A percentile compares a stretch with the other conserved stretches of the same genome.
Conservation (phyloP, 1,140 invertebrate genomes). For the Pentalonia nigronervosa region DNA sequence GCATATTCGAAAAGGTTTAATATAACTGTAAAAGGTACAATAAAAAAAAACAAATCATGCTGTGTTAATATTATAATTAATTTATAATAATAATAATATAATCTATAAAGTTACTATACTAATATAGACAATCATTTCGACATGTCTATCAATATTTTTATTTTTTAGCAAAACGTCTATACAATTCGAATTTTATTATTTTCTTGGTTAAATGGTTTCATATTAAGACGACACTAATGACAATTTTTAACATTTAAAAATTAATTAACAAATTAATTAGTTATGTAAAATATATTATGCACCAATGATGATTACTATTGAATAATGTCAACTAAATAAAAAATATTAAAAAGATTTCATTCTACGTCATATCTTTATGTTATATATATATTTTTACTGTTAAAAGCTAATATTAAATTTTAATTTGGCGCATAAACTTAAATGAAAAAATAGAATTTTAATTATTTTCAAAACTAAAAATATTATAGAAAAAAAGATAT, state of each 20-base stretch:
- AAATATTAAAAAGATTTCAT: neutral
- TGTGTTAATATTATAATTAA: neutral
- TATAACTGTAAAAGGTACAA: too few relatives aligned
- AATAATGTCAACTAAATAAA: neutral
- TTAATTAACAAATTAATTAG: neutral
- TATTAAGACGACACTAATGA: neutral
- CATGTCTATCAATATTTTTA: neutral
- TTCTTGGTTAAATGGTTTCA: neutral
- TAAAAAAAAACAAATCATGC: neutral
- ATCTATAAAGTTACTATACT: neutral
- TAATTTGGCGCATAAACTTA: neutral
- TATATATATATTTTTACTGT: neutral
- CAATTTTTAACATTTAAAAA: neutral
- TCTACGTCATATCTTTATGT: neutral
- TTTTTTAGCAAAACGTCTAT: neutral
- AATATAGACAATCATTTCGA: neutral
- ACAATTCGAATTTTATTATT: neutral
- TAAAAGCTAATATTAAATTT: neutral
- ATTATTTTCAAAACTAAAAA: too few relatives aligned
- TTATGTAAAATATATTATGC: neutral
- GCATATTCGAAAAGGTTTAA: neutral
- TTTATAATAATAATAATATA: neutral
- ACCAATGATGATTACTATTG: neutral
- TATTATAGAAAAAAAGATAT: too few relatives aligned
- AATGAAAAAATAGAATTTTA: too few relatives aligned